Evolutionary conservation across 30 jellyfish, hydroid and myxozoan species (phyloP), one percentile per base, ranked within the genome.

Genomic region (Turritopsis dohrnii): DNA sequence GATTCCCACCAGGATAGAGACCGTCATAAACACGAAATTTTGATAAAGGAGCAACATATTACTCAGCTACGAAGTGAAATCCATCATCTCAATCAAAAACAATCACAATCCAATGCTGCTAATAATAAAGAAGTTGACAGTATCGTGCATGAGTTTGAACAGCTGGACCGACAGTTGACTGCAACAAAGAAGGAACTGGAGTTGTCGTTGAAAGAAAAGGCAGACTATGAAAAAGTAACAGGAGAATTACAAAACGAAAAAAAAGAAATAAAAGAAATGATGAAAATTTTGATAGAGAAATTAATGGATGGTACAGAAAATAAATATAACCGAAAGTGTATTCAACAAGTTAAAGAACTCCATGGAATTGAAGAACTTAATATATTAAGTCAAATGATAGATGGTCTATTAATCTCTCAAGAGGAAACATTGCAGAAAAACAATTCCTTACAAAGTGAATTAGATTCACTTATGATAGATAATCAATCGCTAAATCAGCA

Each of bases 91-190:
- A 65, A 26, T 21, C 71, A 73, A 28, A 80, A 22, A 28, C 81
- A 87, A 24, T 22, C 18, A n/a, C 91, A 87, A 72, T 60, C 52
- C 24, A 31, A 25, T 81, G 41, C 71, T 0, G 52, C 52, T 54
- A 81, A 80, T 52, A 80, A 87, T 20, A 29, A 71, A 29, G 95
- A 87, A n/a, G n/a, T 87, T 31, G 84, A 79, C 21, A 53, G 66
- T 28, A 31, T 73, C 19, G 18, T 1, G 20, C 71, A 83, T 0
- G 60, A 28, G 84, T 20, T 89, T 8, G 72, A 22, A 17, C 83
- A 30, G 30, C 71, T 83, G 21, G 81, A 84, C 29, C 18, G 21
- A 52, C 86, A 84, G 27, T 24, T 89, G 53, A 75, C 66, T 18
- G 73, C 88, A 25, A 53, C 88, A 28, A 54, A 30, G 24, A 24